Percentiles rank a stretch among this genome's conserved stretches.
Conservation (phyloP, 2,113 vertebrate species). For the Aldabrachelys gigantea region DNA sequence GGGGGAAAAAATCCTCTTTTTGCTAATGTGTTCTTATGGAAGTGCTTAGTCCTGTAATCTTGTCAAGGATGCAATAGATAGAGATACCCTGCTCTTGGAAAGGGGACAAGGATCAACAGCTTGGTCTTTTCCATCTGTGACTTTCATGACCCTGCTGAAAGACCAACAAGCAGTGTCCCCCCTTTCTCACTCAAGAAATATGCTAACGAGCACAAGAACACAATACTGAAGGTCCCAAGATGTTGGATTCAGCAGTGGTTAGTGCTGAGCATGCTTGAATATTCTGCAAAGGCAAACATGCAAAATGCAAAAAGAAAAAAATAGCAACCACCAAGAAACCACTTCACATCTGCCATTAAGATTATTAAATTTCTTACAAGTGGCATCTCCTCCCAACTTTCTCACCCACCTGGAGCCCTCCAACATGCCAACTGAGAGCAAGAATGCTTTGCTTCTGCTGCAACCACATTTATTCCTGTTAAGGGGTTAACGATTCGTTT, state of each 20-base stretch:
- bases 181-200: neutral
- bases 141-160: conserved; percentile 19
- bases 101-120: conserved; percentile 39
- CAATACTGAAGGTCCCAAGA: conserved; percentile 28
- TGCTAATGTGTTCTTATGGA: conserved; percentile 5
- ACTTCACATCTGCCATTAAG: conserved; percentile 68
- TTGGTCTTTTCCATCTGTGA: conserved; percentile 53
- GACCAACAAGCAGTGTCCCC: neutral
- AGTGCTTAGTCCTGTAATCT: conserved; percentile 7
- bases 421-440: conserved; percentile 33
- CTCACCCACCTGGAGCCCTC: conserved; percentile 56
- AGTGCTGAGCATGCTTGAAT: neutral
- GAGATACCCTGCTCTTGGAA: neutral
- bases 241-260: conserved; percentile 16
- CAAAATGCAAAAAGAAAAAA: conserved; percentile 47
- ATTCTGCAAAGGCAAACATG: conserved; percentile 43
- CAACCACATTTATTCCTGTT: conserved; percentile 73
- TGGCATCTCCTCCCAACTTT: conserved; percentile 52
- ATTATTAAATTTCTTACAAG: conserved; percentile 68
- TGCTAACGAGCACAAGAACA: conserved; percentile 6
- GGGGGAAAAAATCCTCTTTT: neutral
- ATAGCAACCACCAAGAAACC: conserved; percentile 68
- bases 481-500: conserved; percentile 81
- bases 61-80: neutral
- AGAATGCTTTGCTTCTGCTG: conserved; percentile 43